Evolutionary conservation across 2,113 vertebrate genomes (phyloP).

Genomic region (Melanostigma gelatinosum): DNA sequence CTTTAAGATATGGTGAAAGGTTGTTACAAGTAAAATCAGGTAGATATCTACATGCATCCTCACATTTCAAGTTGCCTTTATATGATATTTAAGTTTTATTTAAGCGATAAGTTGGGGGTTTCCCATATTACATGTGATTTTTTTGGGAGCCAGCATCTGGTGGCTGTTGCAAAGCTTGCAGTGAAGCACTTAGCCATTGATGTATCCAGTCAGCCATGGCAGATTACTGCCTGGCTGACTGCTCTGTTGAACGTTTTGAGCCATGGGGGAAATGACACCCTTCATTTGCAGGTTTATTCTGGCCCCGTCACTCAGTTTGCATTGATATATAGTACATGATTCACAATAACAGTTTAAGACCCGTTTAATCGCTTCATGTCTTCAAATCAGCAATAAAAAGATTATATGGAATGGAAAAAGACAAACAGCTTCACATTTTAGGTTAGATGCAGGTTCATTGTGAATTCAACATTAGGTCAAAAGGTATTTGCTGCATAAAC

Average conservation of each 20-base stretch:
- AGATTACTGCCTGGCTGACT: neutral
- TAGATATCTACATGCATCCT: neutral
- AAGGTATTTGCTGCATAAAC: conserved; percentile 17
- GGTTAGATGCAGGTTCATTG: neutral
- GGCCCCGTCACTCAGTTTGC: neutral
- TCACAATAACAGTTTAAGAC: neutral
- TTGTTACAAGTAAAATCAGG: too few species aligned
- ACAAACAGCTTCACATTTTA: neutral
- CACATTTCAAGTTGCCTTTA: neutral
- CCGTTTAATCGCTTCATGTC: neutral
- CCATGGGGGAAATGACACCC: neutral
- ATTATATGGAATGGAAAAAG: neutral
- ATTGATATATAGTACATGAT: neutral
- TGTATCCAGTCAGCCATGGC: neutral
- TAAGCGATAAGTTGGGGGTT: neutral
- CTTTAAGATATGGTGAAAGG: neutral
- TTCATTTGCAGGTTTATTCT: neutral
- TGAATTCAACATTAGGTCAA: conserved; percentile 15
- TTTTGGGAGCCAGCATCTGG: neutral
- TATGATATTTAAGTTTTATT: neutral
- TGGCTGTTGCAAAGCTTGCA: neutral
- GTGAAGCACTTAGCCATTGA: neutral
- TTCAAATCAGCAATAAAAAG: neutral
- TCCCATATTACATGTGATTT: neutral
- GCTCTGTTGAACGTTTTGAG: neutral